Base-by-base conservation (phyloP, 2,797 vertebrate species). In the Acanthis flammea region DNA sequence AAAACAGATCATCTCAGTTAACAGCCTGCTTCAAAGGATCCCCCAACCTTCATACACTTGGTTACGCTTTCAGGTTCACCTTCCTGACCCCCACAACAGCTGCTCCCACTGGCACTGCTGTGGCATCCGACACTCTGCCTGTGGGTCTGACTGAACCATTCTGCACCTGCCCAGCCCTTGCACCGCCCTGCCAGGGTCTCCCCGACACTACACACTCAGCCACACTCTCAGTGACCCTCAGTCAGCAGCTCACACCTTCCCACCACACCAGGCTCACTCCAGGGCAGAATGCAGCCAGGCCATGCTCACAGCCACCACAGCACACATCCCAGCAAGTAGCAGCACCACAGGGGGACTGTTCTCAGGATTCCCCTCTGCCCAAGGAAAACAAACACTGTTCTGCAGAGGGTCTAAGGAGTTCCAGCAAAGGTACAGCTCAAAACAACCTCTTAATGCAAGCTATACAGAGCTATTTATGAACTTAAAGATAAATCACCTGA, bases 1-100 rank as follows among this genome's bases (percentile, higher is more conserved):
- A 99, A 98, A 98, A 97, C 98, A 99, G 98, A 98, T 98, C 98
- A 98, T 98, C 85, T 95, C 95, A 92, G 98, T 99, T 98, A 98
- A 98, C 97, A 97, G 96, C 97, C 92, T 92, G 76, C 76, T 84
- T 37, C 77, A 85, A 53, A 73, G 82, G 79, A 86, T 28, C 24
- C 55, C 82, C 80, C 35, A 0, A 80, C 48, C 81, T 91, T 23
- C 76, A 70, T 2, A 53, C 6, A 27, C 77, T 71, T 68, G 30
- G 12, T 47, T 66, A 17, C 9, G 12, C 39, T 73, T 39, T 12
- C 66, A 55, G 53, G 57, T n/a, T 84, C 71, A 75, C 51, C 78
- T 71, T 50, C 44, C n/a, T 60, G 53, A 58, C 2, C 57, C 81
- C 65, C 44, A 2, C 8, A 25, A 6, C 24, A 23, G n/a, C 18